Percentiles rank a stretch among this genome's conserved stretches.
phyloP scores from a whole-genome alignment of 2,797 vertebrate species.

The Spatula versicolor region DNA sequence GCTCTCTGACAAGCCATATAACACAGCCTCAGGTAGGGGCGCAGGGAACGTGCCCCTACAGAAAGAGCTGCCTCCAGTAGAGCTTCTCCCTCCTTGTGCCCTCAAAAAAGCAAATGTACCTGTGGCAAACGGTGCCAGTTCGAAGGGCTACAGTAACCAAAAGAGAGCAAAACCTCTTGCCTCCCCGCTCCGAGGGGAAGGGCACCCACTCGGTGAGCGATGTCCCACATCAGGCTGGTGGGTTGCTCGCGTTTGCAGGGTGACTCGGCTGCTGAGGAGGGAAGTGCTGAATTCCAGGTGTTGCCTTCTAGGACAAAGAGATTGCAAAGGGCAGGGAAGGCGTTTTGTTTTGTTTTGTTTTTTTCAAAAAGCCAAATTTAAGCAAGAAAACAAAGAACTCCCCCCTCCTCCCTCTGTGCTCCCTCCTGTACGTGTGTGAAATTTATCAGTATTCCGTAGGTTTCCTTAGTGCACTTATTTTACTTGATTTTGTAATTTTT shows the following conservation, averaged over 20 bases:
- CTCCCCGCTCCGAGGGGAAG: not conserved
- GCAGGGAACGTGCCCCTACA: rapidly evolving
- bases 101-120: rapidly evolving
- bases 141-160: not conserved
- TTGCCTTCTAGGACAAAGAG: not conserved
- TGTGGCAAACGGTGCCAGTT: rapidly evolving
- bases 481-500: conserved; percentile 77
- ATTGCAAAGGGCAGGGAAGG: conserved; percentile 34
- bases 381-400: conserved; percentile 51
- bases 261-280: not conserved
- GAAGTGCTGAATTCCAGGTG: not conserved
- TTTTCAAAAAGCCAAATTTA: conserved; percentile 43
- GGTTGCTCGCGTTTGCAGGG: not conserved
- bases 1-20: not conserved
- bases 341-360: not conserved
- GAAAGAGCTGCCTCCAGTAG: not conserved
- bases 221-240: not conserved
- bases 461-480: conserved; percentile 79
- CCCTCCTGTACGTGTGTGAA: conserved; percentile 66
- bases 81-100: not conserved
- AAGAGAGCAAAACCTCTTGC: not conserved
- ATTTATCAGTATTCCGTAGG: conserved; percentile 76
- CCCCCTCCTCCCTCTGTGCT: conserved; percentile 44
- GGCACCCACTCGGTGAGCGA: rapidly evolving
- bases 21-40: not conserved